Conservation (phyloP, 2,888 invertebrate species). For the Andrena praecox region DNA sequence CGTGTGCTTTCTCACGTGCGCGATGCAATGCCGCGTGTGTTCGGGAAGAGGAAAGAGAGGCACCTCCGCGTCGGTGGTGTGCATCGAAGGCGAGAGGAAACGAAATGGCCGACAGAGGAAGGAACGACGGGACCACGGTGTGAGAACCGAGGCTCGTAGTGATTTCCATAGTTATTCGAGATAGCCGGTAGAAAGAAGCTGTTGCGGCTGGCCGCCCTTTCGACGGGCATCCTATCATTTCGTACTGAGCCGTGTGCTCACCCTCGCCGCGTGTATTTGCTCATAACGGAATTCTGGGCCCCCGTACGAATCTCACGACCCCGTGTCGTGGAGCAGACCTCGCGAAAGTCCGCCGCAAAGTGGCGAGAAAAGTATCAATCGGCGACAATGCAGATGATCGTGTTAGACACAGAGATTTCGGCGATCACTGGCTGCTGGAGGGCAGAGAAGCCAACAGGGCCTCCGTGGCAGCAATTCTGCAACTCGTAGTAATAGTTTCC, state of each 20-base stretch:
- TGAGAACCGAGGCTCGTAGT: constrained; percentile 79
- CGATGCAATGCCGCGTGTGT: constrained; percentile 14
- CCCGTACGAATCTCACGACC: constrained; percentile 60
- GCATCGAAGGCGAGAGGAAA: constrained; percentile 63
- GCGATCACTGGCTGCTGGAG: not conserved
- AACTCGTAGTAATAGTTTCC: not conserved
- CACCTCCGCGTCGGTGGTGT: constrained; percentile 27
- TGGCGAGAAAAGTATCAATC: not conserved
- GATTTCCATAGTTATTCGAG: constrained; percentile 82
- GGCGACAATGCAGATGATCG: not conserved
- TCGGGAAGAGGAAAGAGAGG: constrained; percentile 32
- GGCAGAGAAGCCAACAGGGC: not conserved
- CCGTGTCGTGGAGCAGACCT: not conserved
- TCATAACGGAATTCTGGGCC: constrained; percentile 55
- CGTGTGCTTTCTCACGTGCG: constrained; percentile 66
- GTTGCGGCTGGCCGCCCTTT: constrained; percentile 65
- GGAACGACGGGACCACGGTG: constrained; percentile 72
- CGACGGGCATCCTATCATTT: constrained; percentile 76
- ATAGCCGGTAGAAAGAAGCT: constrained; percentile 73
- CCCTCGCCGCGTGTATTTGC: constrained; percentile 55
- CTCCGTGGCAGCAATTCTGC: not conserved
- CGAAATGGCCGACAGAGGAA: constrained; percentile 69
- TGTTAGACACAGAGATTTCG: not conserved
- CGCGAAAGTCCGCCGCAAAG: not conserved
- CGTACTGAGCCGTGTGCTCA: constrained; percentile 54